A percentile compares a stretch with the other conserved stretches of the same genome.
phyloP scores from a whole-genome alignment of 2,888 invertebrate genomes.

The Rhyacophila evoluta region DNA sequence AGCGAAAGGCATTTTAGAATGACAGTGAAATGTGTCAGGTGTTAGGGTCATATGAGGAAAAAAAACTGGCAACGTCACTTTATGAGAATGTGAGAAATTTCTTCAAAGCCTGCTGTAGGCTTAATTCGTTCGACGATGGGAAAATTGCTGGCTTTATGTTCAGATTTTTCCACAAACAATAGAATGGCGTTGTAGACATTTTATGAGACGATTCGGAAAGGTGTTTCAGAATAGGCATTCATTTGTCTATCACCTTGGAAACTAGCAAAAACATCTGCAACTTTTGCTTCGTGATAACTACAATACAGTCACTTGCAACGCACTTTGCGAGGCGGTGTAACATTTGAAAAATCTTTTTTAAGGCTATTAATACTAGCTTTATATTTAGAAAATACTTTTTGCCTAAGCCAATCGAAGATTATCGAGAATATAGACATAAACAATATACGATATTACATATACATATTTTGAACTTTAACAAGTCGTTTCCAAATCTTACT shows the following conservation, averaged over 20 bases:
- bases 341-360: too few species aligned
- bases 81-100: constrained; percentile 10
- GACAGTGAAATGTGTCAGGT: neutral
- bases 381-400: too few species aligned
- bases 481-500: too few species aligned
- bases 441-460: too few species aligned
- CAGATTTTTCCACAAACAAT: neutral
- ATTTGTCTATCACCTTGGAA: constrained; percentile 15
- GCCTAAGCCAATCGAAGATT: too few species aligned
- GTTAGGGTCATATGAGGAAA: neutral
- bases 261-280: neutral
- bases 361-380: too few species aligned
- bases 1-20: neutral
- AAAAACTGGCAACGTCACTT: neutral
- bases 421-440: too few species aligned
- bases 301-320: too few species aligned
- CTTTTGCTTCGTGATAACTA: neutral
- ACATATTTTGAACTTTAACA: too few species aligned
- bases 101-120: neutral
- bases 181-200: neutral
- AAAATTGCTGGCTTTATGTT: neutral
- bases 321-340: too few species aligned
- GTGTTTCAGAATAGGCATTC: neutral
- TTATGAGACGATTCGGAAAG: constrained; percentile 11
- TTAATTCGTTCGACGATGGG: neutral